Percentiles rank a stretch among this genome's conserved stretches.
phyloP scores from a whole-genome alignment of 2,888 invertebrate species.

The Nemoura dubitans region DNA sequence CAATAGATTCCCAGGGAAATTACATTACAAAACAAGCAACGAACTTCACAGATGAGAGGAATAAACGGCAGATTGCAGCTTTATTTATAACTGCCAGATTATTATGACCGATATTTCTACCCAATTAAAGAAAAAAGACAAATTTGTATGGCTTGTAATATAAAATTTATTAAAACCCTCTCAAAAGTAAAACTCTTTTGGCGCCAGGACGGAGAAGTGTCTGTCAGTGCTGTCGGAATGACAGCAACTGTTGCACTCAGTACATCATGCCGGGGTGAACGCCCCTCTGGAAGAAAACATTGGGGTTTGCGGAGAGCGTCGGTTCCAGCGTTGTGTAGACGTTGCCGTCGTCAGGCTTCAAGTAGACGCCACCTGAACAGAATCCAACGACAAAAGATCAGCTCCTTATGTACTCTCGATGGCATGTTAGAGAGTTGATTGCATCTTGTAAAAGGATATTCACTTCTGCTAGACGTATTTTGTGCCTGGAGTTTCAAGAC shows the following conservation, averaged over 20 bases:
- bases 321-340: conserved; percentile 86
- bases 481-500: too few species aligned
- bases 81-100: neutral
- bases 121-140: neutral
- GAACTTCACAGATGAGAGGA: too few species aligned
- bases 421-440: too few species aligned
- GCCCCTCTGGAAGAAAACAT: conserved; percentile 88
- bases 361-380: conserved; percentile 72
- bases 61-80: too few species aligned
- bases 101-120: neutral
- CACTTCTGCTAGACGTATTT: too few species aligned
- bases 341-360: conserved; percentile 83
- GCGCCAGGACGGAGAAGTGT: neutral
- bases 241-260: conserved; percentile 61
- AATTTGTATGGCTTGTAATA: neutral
- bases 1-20: too few species aligned
- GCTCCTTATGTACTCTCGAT: too few species aligned
- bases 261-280: conserved; percentile 94
- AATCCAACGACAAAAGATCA: conserved; percentile 56
- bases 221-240: neutral
- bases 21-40: too few species aligned
- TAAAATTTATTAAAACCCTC: neutral
- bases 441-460: too few species aligned
- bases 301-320: conserved; percentile 88
- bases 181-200: neutral